These are phyloP conservation scores for Rhynchomys soricoides DNA, from an alignment of 2,113 vertebrate species.

Conservation along the genomic window DNA sequence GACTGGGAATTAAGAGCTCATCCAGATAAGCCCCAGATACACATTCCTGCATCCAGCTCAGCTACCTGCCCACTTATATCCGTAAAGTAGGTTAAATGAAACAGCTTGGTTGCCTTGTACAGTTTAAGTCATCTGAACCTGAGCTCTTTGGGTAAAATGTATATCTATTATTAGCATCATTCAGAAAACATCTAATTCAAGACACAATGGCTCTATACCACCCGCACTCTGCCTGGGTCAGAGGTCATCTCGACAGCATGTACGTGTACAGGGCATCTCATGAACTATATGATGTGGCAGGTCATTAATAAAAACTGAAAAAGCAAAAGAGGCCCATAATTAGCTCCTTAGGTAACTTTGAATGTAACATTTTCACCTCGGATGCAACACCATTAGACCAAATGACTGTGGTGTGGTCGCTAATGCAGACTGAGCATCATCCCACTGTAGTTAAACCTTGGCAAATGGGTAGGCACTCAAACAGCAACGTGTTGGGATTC, in stretches of 20 bases:
- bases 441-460: conserved; percentile 84
- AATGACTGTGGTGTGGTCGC: conserved; percentile 85
- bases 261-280: conserved; percentile 83
- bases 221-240: conserved; percentile 81
- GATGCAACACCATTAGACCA: conserved; percentile 88
- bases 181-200: conserved; percentile 80
- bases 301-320: conserved; percentile 88
- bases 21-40: neutral
- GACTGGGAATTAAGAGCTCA: neutral
- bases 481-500: conserved; percentile 86
- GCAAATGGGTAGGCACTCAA: conserved; percentile 83
- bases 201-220: conserved; percentile 81
- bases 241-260: conserved; percentile 84
- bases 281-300: conserved; percentile 82
- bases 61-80: neutral
- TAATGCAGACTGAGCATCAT: conserved; percentile 83
- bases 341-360: conserved; percentile 87
- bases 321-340: conserved; percentile 87
- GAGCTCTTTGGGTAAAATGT: conserved; percentile 75
- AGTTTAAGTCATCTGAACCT: conserved; percentile 60
- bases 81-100: conserved; percentile 28
- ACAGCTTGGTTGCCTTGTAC: conserved; percentile 34
- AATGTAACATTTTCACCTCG: conserved; percentile 88
- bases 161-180: conserved; percentile 75
- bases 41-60: neutral